Conservation (phyloP, 2,888 invertebrate species). For the Leptinotarsa haldemani region DNA sequence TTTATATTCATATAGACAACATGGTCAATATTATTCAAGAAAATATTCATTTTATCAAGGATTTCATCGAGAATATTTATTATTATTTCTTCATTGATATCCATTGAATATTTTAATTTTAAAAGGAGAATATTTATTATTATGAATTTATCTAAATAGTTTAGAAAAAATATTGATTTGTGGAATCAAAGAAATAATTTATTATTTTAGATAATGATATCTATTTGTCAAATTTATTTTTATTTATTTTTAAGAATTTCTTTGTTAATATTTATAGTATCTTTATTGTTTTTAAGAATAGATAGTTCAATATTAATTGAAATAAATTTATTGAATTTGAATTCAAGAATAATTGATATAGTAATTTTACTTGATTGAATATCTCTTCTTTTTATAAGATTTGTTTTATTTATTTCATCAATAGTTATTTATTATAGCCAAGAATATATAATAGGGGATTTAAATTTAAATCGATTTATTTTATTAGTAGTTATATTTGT, state of each 20-base stretch:
- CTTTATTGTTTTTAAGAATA: constrained; percentile 62
- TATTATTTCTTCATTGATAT: constrained; percentile 64
- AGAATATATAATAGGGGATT: constrained; percentile 73
- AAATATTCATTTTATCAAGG: constrained; percentile 68
- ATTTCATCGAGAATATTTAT: constrained; percentile 69
- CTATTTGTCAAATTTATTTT: constrained; percentile 50
- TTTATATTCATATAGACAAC: constrained; percentile 74
- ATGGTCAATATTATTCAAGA: constrained; percentile 70
- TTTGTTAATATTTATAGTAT: constrained; percentile 67
- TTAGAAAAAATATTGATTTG: constrained; percentile 77
- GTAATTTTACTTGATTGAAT: constrained; percentile 75
- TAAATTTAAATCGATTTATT: constrained; percentile 74
- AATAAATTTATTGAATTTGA: constrained; percentile 6
- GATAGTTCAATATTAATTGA: constrained; percentile 60
- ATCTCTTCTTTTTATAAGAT: constrained; percentile 73
- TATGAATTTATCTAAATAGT: constrained; percentile 74
- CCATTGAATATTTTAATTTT: constrained; percentile 74
- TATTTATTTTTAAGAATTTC: constrained; percentile 66
- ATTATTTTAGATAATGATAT: constrained; percentile 67
- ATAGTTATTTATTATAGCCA: constrained; percentile 75
- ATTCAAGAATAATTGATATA: constrained; percentile 69
- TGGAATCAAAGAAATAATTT: constrained; percentile 71
- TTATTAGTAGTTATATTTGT: constrained; percentile 75
- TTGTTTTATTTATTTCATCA: constrained; percentile 76
- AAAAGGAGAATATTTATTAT: constrained; percentile 67